These are phyloP conservation scores for Pterostichus niger DNA, from an alignment of 2,888 invertebrate genomes.

Conservation along the genomic window DNA sequence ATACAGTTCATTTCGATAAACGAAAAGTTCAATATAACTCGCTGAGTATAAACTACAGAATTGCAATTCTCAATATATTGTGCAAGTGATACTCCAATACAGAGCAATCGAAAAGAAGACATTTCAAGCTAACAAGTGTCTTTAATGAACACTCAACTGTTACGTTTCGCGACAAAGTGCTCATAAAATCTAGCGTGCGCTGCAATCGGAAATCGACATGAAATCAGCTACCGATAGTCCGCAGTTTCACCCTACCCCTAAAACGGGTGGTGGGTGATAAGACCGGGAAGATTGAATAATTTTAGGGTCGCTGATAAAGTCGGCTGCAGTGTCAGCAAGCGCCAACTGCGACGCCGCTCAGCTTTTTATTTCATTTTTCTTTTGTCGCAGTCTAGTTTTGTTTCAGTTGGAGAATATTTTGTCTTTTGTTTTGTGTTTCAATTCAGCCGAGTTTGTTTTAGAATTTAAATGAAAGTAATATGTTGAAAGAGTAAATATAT, in stretches of 20 bases:
- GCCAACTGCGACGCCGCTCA: conserved; percentile 54
- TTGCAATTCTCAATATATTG: neutral
- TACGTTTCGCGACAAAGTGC: conserved; percentile 62
- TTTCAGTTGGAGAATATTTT: conserved; percentile 29
- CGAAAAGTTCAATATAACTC: neutral
- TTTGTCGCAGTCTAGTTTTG: conserved; percentile 19
- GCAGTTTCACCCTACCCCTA: neutral
- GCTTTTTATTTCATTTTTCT: conserved; percentile 50
- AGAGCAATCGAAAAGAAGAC: conserved; percentile 54
- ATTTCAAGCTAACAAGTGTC: conserved; percentile 61
- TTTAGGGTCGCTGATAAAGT: conserved; percentile 62
- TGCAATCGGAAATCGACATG: conserved; percentile 55
- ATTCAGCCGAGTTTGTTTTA: conserved; percentile 20
- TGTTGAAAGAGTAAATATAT: neutral
- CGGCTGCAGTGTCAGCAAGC: conserved; percentile 55
- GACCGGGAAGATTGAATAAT: conserved; percentile 65
- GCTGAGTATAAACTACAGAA: neutral
- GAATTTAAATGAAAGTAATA: conserved; percentile 3
- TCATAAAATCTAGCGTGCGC: conserved; percentile 64
- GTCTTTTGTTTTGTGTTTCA: conserved; percentile 38
- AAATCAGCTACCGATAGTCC: conserved; percentile 33
- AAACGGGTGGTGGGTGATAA: neutral
- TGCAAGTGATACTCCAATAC: neutral
- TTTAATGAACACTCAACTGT: conserved; percentile 64
- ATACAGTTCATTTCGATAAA: too few species aligned